A percentile compares a stretch with the other conserved stretches of the same genome.
phyloP scores from a whole-genome alignment of 2,888 invertebrate species.

The Acrobasis suavella region DNA sequence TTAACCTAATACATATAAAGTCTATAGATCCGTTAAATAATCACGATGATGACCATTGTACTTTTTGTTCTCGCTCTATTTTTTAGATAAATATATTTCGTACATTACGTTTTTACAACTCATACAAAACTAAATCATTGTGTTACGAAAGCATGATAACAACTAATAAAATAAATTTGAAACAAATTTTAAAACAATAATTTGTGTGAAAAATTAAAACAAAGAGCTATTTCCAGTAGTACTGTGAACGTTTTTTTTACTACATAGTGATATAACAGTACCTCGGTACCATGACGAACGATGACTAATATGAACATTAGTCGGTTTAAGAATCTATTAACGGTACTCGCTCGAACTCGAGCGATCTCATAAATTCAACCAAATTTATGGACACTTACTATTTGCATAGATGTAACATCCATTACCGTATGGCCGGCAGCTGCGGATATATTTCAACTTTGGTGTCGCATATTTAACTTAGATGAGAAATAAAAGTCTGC shows the following conservation, averaged over 20 bases:
- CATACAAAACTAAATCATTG: too few species aligned
- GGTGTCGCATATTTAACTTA: not conserved
- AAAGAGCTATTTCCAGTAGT: not conserved
- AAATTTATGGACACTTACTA: constrained; percentile 51
- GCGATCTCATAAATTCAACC: constrained; percentile 54
- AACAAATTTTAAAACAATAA: not conserved
- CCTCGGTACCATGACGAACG: constrained; percentile 56
- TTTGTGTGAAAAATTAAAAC: not conserved
- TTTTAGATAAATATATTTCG: too few species aligned
- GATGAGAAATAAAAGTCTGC: not conserved
- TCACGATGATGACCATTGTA: too few species aligned
- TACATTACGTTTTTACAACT: too few species aligned
- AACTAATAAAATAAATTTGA: too few species aligned
- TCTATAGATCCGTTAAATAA: too few species aligned
- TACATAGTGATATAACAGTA: constrained; percentile 38
- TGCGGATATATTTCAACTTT: constrained; percentile 3
- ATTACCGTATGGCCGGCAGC: constrained; percentile 6
- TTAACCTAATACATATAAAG: too few species aligned
- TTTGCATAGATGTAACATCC: constrained; percentile 45
- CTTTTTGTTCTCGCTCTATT: too few species aligned
- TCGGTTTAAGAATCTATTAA: constrained; percentile 63
- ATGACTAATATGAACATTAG: constrained; percentile 65
- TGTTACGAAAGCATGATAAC: too few species aligned
- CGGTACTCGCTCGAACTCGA: constrained; percentile 50
- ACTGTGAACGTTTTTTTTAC: not conserved